These are phyloP conservation scores for Phalacrocorax carbo DNA, from an alignment of 2,113 vertebrate genomes.

Conservation along the genomic window DNA sequence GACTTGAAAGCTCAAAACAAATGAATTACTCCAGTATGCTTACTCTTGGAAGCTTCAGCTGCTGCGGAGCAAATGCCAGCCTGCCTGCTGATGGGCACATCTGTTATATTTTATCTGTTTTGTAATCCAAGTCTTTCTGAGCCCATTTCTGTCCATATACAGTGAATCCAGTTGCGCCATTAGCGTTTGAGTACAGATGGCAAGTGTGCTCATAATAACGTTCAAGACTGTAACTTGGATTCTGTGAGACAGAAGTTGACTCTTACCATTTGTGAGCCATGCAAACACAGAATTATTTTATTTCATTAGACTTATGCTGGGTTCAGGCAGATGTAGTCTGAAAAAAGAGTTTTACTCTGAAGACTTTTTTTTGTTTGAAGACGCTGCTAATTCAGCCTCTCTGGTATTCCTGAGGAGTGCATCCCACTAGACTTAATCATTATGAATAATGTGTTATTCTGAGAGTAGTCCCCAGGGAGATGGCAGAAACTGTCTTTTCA, in stretches of 20 bases:
- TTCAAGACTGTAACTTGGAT: not conserved
- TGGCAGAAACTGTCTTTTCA: not conserved
- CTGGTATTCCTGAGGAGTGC: not conserved
- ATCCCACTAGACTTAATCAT: not conserved
- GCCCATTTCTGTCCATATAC: slow-evolving; percentile 55
- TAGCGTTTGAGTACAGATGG: slow-evolving; percentile 49
- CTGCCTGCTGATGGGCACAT: slow-evolving; percentile 62
- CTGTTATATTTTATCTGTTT: slow-evolving; percentile 63
- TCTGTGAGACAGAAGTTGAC: not conserved
- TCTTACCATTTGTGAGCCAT: not conserved
- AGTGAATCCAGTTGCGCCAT: slow-evolving; percentile 44
- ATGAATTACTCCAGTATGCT: slow-evolving; percentile 37
- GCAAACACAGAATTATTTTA: not conserved
- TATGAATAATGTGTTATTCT: not conserved
- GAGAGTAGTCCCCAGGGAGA: not conserved
- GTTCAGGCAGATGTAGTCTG: not conserved
- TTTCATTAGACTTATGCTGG: not conserved
- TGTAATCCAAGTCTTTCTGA: slow-evolving; percentile 62
- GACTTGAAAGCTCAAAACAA: slow-evolving; percentile 28
- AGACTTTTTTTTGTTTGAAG: not conserved
- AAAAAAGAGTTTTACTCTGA: not conserved
- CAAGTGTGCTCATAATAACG: slow-evolving; percentile 28
- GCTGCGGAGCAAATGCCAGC: slow-evolving; percentile 5
- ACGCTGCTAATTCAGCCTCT: not conserved
- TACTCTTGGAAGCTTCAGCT: slow-evolving; percentile 56